Base-by-base conservation (phyloP, 2,797 vertebrate species). In the Pangasius larnaudii region DNA sequence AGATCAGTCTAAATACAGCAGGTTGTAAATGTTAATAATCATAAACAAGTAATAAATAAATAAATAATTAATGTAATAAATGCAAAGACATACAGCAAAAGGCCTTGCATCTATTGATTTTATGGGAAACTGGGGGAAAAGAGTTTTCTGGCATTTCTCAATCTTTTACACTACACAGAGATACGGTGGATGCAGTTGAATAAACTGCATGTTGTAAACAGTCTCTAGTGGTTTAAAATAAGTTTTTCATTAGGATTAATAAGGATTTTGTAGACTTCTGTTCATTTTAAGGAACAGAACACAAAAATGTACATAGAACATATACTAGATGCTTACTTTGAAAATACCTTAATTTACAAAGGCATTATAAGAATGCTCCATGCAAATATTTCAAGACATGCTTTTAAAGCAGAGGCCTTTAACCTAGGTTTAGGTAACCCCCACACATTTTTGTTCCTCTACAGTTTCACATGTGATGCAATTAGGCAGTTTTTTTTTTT, bases 391-490 rank as follows among this genome's bases (percentile, higher is more conserved):
- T n/a, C 7, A 61, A 82, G 79, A 63, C 79, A n/a, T 61, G 24
- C 36, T 42, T 63, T 63, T 82, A 46, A 82, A 82, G 79, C 79
- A 82, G 58, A 63, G 58, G 79, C 13, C 33, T 82, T 81, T 61
- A n/a, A 27, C 58, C 58, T 82, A 63, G 3, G 30, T 79, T 53
- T 36, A 79, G 79, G 13, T 82, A n/a, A 82, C 24, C 13, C n/a
- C 49, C 39, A 79, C 30, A 58, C 22, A 9, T 56, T 79, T 11
- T 33, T 56, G 33, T 61, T 42, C 36, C 79, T 16, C 24, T 63
- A 81, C 58, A 63, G 36, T 61, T 27, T 82, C 79, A n/a, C 2
- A 61, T 56, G 51, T 22, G 30, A 22, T n/a, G 58, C 79, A 81
- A 33, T 39, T 81, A 27, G 36, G 36, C 56, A 80, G 78, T 33